phyloP scores from a whole-genome alignment of 2,113 vertebrate species.

The Sminthopsis crassicaudata region DNA sequence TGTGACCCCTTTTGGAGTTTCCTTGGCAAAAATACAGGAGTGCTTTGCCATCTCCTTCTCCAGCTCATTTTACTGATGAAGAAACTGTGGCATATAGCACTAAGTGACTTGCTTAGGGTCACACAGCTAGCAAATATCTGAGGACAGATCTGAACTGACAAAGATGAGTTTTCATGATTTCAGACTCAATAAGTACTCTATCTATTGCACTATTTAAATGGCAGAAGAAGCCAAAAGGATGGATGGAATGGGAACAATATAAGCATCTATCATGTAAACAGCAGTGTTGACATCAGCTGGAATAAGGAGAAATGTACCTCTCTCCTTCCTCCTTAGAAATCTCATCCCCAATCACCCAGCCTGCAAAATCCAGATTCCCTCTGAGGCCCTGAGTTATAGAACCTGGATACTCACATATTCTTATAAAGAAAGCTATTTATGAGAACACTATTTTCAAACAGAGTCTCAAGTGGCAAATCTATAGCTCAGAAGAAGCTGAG shows the following conservation, averaged over 20 bases:
- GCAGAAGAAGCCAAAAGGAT: background rate
- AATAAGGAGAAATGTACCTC: background rate
- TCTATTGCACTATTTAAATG: background rate
- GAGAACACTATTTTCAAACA: background rate
- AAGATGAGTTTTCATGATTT: background rate
- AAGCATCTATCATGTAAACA: background rate
- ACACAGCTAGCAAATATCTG: background rate
- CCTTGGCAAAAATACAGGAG: background rate
- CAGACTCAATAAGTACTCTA: background rate
- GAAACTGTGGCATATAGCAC: background rate
- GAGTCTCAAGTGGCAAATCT: background rate
- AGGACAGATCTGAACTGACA: background rate
- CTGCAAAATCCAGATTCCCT: background rate
- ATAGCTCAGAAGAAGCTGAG: background rate
- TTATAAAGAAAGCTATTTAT: background rate
- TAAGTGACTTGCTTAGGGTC: background rate
- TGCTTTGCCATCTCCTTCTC: background rate
- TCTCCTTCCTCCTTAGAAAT: background rate
- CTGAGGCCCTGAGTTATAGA: no score
- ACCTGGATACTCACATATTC: background rate
- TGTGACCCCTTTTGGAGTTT: background rate
- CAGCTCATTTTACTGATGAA: background rate
- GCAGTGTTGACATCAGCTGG: no score
- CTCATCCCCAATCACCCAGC: background rate
- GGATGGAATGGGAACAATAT: background rate